phyloP scores from a whole-genome alignment of 2,797 vertebrate genomes.

The Enteromius thamalakanensis region DNA sequence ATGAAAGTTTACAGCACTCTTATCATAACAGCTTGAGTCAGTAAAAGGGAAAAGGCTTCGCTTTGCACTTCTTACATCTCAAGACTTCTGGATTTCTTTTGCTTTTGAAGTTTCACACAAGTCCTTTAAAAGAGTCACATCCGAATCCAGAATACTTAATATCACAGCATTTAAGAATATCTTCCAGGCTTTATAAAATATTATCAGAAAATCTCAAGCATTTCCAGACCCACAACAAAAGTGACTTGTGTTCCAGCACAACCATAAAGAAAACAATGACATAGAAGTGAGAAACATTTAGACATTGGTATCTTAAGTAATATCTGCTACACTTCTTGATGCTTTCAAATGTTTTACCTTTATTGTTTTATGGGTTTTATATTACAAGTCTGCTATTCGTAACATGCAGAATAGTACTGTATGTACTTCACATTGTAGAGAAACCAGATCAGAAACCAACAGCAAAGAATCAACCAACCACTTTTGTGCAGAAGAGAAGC shows the following conservation, averaged over 20 bases:
- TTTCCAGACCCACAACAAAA: slow-evolving; percentile 58
- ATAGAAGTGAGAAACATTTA: no score
- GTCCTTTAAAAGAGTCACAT: slow-evolving; percentile 62
- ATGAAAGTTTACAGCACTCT: neutral
- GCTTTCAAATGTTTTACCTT: slow-evolving; percentile 10
- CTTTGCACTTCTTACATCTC: neutral
- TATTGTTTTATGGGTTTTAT: slow-evolving; percentile 20
- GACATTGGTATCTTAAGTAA: neutral
- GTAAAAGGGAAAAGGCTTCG: neutral
- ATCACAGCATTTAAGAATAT: slow-evolving; percentile 53
- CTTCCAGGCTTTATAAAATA: slow-evolving; percentile 52
- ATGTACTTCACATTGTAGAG: neutral
- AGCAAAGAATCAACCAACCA: slow-evolving; percentile 12
- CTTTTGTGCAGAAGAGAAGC: neutral
- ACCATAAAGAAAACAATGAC: slow-evolving; percentile 55
- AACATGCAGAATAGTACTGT: slow-evolving; percentile 18
- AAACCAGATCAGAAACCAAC: neutral
- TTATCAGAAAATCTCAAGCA: slow-evolving; percentile 55
- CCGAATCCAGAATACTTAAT: slow-evolving; percentile 56
- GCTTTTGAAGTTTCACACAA: slow-evolving; percentile 5
- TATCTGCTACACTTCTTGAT: neutral
- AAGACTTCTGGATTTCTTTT: neutral
- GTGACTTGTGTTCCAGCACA: slow-evolving; percentile 63
- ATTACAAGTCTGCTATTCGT: slow-evolving; percentile 5
- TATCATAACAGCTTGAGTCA: neutral